Percentiles rank a stretch among this genome's conserved stretches.
Conservation (phyloP, 2,797 vertebrate genomes). For the Xiphorhynchus erythropygius region DNA sequence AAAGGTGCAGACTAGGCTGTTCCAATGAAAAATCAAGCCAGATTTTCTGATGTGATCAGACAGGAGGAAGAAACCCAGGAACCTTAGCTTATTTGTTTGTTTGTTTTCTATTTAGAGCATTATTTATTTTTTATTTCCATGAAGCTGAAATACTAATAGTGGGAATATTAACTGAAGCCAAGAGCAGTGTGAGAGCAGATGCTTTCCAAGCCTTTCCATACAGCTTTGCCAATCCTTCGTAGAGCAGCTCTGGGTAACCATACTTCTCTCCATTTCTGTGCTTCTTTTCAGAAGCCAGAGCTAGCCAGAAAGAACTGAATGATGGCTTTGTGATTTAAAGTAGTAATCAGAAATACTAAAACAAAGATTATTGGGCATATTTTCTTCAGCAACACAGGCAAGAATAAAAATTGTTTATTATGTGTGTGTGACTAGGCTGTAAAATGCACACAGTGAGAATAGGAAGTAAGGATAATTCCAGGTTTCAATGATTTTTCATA, state of each 20-base stretch:
- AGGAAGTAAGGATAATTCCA: not conserved
- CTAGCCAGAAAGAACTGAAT: not conserved
- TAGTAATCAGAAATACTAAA: not conserved
- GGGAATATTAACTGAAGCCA: constrained; percentile 48
- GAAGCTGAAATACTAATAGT: constrained; percentile 32
- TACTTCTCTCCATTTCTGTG: not conserved
- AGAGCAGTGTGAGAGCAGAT: constrained; percentile 45
- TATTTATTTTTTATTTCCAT: constrained; percentile 45
- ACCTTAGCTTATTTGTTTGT: constrained; percentile 24
- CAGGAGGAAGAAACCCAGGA: constrained; percentile 16
- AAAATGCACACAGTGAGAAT: not conserved
- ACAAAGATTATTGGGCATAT: not conserved
- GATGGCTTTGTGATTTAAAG: constrained; percentile 17
- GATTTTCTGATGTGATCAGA: constrained; percentile 22
- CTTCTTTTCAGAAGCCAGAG: not conserved
- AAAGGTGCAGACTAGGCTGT: not conserved
- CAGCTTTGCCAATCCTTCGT: constrained; percentile 24
- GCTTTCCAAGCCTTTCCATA: constrained; percentile 44
- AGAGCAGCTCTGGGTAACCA: constrained; percentile 1
- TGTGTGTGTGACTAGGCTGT: not conserved
- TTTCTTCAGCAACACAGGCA: not conserved
- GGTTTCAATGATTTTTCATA: constrained; percentile 3
- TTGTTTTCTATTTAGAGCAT: constrained; percentile 41
- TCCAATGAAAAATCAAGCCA: constrained; percentile 29
- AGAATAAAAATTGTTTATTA: not conserved